Percentiles rank a stretch among this genome's conserved stretches.
phyloP scores from a whole-genome alignment of 2,888 invertebrate species.

The Helleia helle region DNA sequence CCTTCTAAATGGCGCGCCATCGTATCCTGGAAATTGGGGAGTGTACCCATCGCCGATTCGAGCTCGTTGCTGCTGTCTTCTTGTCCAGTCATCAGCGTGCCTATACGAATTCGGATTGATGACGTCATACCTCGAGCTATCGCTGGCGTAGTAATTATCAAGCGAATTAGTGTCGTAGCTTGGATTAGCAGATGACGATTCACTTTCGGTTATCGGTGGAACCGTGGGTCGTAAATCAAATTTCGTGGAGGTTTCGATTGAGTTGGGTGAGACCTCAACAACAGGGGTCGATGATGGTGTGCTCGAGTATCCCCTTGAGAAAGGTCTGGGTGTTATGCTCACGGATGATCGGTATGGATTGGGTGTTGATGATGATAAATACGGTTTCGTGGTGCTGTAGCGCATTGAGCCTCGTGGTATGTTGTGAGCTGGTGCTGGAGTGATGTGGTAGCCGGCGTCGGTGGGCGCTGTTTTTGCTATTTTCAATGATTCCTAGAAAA shows the following conservation, averaged over 20 bases:
- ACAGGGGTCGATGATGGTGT: conserved; percentile 48
- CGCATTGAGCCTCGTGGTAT: conserved; percentile 42
- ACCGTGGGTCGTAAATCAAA: conserved; percentile 59
- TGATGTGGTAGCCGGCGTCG: conserved; percentile 76
- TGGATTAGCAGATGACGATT: conserved; percentile 46
- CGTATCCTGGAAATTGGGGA: conserved; percentile 76
- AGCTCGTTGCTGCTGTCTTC: conserved; percentile 31
- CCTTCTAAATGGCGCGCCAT: conserved; percentile 83
- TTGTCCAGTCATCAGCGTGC: conserved; percentile 55
- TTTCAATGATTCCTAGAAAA: conserved; percentile 78
- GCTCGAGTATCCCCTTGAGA: conserved; percentile 27
- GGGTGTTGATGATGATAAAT: conserved; percentile 32
- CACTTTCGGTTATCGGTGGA: conserved; percentile 51
- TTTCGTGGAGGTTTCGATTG: conserved; percentile 52
- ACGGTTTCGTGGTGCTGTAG: conserved; percentile 41
- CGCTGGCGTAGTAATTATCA: conserved; percentile 46
- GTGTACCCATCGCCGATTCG: conserved; percentile 75
- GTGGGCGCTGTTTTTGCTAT: conserved; percentile 81
- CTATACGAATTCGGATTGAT: conserved; percentile 63
- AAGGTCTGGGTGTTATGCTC: conserved; percentile 42
- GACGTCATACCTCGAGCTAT: conserved; percentile 50
- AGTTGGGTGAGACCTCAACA: conserved; percentile 62
- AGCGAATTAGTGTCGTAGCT: conserved; percentile 54
- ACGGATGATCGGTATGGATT: conserved; percentile 41
- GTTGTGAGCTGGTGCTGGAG: conserved; percentile 54